Percentiles rank a stretch among this genome's conserved stretches.
Evolutionary conservation across 2,888 invertebrate species (phyloP).

Genomic region (Bruchidius siliquastri): DNA sequence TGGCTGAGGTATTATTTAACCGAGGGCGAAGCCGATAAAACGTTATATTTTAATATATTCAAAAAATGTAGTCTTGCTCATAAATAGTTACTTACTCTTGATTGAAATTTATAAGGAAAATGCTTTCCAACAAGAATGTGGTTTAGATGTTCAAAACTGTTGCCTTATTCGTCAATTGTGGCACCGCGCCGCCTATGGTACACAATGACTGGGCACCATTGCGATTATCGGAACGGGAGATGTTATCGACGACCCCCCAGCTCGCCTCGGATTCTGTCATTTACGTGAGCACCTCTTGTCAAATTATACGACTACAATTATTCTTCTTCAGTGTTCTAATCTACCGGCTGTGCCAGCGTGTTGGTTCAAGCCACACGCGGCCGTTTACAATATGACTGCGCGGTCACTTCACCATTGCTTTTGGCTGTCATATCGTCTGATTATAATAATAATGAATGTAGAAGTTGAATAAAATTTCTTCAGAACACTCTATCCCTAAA

Average conservation of each 20-base stretch:
- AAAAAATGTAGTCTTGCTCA: too few species aligned
- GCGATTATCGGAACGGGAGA: conserved; percentile 34
- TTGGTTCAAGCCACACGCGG: neutral
- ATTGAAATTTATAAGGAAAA: too few species aligned
- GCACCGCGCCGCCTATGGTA: conserved; percentile 9
- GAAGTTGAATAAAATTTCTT: too few species aligned
- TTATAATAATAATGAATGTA: neutral
- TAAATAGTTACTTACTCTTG: too few species aligned
- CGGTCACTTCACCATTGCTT: neutral
- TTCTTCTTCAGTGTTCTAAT: conserved; percentile 26
- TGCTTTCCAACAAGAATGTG: too few species aligned
- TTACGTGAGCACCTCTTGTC: conserved; percentile 45
- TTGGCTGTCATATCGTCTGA: neutral
- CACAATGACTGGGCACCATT: conserved; percentile 36
- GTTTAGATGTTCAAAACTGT: neutral
- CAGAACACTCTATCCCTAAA: too few species aligned
- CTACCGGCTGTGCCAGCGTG: conserved; percentile 13
- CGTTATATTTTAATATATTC: too few species aligned
- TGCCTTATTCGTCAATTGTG: neutral
- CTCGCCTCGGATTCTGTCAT: conserved; percentile 43
- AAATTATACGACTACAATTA: conserved; percentile 41
- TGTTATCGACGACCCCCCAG: conserved; percentile 45
- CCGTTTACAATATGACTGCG: neutral
- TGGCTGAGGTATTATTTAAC: too few species aligned
- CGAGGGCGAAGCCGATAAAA: too few species aligned